These are phyloP conservation scores for Axea sp. DNA, from an alignment of 2,888 invertebrate species.

Conservation along the genomic window DNA sequence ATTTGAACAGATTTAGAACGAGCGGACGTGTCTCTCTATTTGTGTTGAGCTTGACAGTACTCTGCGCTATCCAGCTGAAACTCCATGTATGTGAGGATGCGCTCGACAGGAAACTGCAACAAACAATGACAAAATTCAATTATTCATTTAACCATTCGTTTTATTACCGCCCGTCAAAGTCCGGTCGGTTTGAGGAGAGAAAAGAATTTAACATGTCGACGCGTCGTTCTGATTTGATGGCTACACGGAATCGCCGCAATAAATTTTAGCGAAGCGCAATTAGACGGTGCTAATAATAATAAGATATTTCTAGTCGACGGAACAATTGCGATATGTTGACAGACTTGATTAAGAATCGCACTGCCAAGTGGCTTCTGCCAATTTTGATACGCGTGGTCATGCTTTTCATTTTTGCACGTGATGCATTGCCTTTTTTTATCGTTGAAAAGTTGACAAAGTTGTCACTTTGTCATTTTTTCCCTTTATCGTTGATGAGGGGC, in stretches of 20 bases:
- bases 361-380: constrained; percentile 54
- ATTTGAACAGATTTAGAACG: constrained; percentile 56
- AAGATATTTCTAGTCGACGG: constrained; percentile 36
- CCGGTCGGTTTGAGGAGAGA: no score
- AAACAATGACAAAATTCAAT: constrained; percentile 51
- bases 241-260: constrained; percentile 1
- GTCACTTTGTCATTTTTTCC: no score
- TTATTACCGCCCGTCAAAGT: no score
- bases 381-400: constrained; percentile 31
- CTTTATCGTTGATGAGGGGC: no score
- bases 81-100: constrained; percentile 97
- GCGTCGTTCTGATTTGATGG: no score
- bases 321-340: constrained; percentile 58
- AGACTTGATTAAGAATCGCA: constrained; percentile 19
- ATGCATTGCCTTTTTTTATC: constrained; percentile 5
- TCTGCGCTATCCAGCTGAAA: constrained; percentile 99
- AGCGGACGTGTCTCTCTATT: constrained; percentile 83
- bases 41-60: constrained; percentile 99
- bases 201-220: no score
- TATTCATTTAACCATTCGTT: no score
- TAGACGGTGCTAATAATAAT: constrained; percentile 47
- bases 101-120: constrained; percentile 91
- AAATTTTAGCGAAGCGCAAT: constrained; percentile 47
- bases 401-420: constrained; percentile 34
- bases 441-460: no score